Base-by-base conservation (phyloP, 2,888 invertebrate species). In the Miltochrista miniata region DNA sequence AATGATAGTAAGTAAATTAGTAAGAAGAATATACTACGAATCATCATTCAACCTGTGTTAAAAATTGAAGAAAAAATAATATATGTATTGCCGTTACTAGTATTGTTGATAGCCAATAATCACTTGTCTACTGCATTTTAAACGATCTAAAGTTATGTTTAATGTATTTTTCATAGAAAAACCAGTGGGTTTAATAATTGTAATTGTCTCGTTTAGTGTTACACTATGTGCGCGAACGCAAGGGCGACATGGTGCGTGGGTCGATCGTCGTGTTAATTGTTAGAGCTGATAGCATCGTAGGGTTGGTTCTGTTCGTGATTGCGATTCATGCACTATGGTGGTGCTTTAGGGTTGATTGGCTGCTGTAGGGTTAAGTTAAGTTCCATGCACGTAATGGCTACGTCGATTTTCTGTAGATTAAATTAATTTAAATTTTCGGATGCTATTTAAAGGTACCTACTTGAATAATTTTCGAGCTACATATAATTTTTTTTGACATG, bases 251-350 rank as follows among this genome's bases (percentile, higher is more conserved):
- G 70, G 59, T 63, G 66, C 51, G 62, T 57, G 63, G 57, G 53
- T 51, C 61, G 46, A 60, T 62, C 65, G 60, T 59, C 59, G 74
- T 64, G 73, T 70, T 76, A 72, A 72, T 71, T 72, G 70, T 65
- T 59, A 61, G 50, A 55, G 56, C 57, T 58, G 78, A 79, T 79
- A 76, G 48, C 61, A 77, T 79, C 77, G 55, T 59, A 30, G 18
- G 40, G 18, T 24, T 24, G 18, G 2, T 24, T 51, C 31, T 35
- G 49, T 48, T 54, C 52, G 51, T 48, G 56, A 48, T 59, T 54
- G 47, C 29, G 45, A 59, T 70, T 69, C 63, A 70, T 68, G 67
- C 67, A 54, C 58, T 64, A 68, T 70, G 66, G 62, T 56, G 44
- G 43, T 37, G 43, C 51, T 24, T 37, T 46, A 49, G 52, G 42